Percentiles rank a stretch among this genome's conserved stretches.
These are phyloP conservation scores for Portunus trituberculatus DNA, from an alignment of 1,140 invertebrate species.

Conservation along the genomic window DNA sequence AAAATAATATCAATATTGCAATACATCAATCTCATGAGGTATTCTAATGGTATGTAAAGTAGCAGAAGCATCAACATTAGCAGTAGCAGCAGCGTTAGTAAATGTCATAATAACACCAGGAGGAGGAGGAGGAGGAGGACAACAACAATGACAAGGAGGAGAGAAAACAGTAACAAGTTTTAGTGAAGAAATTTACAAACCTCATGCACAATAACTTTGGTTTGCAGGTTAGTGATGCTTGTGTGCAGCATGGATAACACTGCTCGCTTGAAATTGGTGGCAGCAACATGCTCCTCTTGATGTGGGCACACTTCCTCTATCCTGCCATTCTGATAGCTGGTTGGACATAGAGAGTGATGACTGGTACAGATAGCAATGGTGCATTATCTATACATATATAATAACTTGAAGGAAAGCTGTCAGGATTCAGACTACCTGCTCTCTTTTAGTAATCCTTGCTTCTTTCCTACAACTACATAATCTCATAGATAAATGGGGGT, in stretches of 20 bases:
- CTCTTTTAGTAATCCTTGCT: neutral
- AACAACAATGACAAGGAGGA: neutral
- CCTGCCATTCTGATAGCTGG: constrained; percentile 40
- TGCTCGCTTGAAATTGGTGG: constrained; percentile 54
- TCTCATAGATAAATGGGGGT: neutral
- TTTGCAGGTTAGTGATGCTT: neutral
- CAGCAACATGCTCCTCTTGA: constrained; percentile 5
- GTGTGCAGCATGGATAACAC: constrained; percentile 40
- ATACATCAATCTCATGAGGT: neutral
- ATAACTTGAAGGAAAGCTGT: neutral
- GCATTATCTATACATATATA: neutral
- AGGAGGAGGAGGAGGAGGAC: neutral
- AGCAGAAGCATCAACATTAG: neutral
- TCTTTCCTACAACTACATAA: neutral
- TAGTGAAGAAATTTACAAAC: neutral
- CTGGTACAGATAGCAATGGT: neutral
- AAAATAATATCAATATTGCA: too few species aligned
- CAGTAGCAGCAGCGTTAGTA: neutral
- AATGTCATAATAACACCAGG: neutral
- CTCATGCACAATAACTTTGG: constrained; percentile 12
- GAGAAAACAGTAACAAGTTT: neutral
- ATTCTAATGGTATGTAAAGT: neutral
- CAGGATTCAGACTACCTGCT: neutral
- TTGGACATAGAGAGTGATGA: neutral
- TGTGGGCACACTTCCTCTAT: constrained; percentile 49